A percentile compares a stretch with the other conserved stretches of the same genome.
These are phyloP conservation scores for rat (Rattus norvegicus) DNA, from an alignment of 2,113 vertebrate species.

Conservation along the genomic window DNA sequence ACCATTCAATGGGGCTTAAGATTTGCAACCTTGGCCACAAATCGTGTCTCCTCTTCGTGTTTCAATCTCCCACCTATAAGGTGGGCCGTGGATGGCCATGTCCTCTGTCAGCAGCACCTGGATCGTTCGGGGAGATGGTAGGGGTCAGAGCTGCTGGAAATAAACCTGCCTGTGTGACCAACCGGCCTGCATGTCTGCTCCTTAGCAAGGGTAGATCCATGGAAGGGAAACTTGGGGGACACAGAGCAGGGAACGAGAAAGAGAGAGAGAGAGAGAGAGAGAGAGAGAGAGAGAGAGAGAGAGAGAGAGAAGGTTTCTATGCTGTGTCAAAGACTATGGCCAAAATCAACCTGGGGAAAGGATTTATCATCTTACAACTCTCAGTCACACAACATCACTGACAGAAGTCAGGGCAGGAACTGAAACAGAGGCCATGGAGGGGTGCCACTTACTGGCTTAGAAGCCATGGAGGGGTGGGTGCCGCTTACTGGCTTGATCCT, in stretches of 20 bases:
- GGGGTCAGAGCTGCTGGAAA: not conserved
- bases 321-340: not conserved
- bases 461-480: not conserved
- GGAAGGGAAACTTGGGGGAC: not conserved
- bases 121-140: accelerated
- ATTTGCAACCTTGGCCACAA: not conserved
- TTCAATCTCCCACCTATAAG: not conserved
- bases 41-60: not conserved
- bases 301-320: not conserved
- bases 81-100: too few species aligned
- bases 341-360: not conserved
- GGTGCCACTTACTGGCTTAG: not conserved
- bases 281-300: not conserved
- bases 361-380: not conserved
- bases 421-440: not conserved
- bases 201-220: not conserved
- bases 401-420: not conserved
- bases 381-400: not conserved
- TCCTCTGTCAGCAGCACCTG: accelerated
- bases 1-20: not conserved
- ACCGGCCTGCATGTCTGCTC: not conserved
- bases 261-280: too few species aligned
- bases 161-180: not conserved
- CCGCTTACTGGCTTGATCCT: not conserved
- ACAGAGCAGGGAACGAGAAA: not conserved